Conservation (phyloP, 2,797 vertebrate genomes). For the Aphelocoma californica region DNA sequence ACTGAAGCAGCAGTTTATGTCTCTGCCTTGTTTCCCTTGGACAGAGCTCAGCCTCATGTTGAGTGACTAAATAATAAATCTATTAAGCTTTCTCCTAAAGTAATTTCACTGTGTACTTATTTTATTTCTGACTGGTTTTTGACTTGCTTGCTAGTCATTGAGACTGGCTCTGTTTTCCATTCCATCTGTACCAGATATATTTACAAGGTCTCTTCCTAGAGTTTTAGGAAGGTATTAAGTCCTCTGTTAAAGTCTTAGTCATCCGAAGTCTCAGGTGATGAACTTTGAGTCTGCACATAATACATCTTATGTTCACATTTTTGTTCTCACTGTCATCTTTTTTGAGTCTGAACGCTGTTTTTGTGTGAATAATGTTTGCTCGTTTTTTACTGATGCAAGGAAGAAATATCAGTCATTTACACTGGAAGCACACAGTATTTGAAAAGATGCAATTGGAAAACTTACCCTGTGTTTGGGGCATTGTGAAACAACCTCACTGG, state of each 20-base stretch:
- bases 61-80: background rate
- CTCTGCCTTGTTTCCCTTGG: background rate
- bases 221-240: background rate
- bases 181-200: background rate
- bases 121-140: background rate
- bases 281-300: rapidly evolving
- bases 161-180: background rate
- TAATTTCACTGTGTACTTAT: background rate
- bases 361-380: background rate
- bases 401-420: background rate
- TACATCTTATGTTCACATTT: background rate
- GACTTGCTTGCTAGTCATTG: background rate
- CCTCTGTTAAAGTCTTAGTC: background rate
- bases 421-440: background rate
- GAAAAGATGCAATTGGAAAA: background rate
- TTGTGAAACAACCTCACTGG: background rate
- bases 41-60: background rate
- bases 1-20: background rate
- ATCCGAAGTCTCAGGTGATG: background rate
- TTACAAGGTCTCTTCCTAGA: background rate
- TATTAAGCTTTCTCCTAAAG: background rate
- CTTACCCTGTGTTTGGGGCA: background rate
- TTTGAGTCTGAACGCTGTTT: background rate
- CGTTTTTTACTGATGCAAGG: background rate
- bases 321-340: background rate